Evolutionary conservation across 2,797 vertebrate species (phyloP).

Genomic region (Coluber constrictor): DNA sequence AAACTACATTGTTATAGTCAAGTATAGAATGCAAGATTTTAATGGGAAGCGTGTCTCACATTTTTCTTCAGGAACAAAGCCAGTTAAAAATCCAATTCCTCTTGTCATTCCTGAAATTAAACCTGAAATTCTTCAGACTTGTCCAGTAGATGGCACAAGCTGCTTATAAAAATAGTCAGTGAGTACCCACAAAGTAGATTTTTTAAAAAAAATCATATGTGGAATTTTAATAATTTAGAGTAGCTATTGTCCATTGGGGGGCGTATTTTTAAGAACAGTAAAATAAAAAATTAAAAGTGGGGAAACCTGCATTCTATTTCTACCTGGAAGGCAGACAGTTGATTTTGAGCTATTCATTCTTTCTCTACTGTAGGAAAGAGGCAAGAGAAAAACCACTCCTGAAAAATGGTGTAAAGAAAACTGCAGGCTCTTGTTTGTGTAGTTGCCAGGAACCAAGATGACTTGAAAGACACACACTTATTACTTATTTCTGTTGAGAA

Average conservation of each 20-base stretch:
- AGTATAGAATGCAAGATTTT: neutral
- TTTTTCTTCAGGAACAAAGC: neutral
- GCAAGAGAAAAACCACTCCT: neutral
- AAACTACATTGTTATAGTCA: neutral
- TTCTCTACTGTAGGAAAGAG: neutral
- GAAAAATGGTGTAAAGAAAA: neutral
- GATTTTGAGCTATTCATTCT: neutral
- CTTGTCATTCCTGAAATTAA: neutral
- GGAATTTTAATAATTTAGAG: neutral
- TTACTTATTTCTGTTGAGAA: neutral
- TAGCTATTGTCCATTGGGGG: neutral
- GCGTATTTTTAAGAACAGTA: neutral
- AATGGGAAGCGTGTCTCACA: neutral
- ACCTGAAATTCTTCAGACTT: neutral
- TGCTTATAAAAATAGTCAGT: neutral
- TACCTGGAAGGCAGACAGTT: neutral
- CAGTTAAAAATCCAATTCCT: neutral
- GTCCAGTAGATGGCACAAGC: constrained; percentile 23
- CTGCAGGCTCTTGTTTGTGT: neutral
- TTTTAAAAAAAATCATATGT: neutral
- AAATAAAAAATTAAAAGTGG: neutral
- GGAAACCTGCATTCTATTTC: neutral
- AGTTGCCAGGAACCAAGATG: neutral
- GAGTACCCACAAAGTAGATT: neutral
- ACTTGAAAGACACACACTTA: neutral